phyloP scores from a whole-genome alignment of 1,140 invertebrate species.

The Episyrphus balteatus region DNA sequence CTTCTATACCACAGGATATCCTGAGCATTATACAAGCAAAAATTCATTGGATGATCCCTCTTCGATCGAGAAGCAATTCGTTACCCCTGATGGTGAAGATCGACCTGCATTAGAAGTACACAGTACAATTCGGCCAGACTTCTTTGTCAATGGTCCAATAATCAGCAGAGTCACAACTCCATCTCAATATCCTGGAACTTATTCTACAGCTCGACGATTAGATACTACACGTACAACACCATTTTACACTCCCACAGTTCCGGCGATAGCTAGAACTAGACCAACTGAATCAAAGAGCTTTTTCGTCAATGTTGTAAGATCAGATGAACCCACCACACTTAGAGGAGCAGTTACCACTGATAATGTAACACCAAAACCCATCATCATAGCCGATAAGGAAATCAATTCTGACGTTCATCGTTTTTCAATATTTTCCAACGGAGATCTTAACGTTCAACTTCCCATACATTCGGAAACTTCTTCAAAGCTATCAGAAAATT shows the following conservation, averaged over 20 bases:
- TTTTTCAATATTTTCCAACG: slow-evolving; percentile 5
- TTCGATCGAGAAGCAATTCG: no score
- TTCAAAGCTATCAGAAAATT: slow-evolving; percentile 7
- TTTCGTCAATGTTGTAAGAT: slow-evolving; percentile 19
- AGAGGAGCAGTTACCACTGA: slow-evolving; percentile 11
- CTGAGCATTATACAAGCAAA: no score
- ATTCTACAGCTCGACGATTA: slow-evolving; percentile 20
- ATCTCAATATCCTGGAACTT: slow-evolving; percentile 13
- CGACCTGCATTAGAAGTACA: no score
- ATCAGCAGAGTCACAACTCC: slow-evolving; percentile 14
- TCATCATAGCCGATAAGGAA: background rate
- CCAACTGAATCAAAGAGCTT: slow-evolving; percentile 22
- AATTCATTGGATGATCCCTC: no score
- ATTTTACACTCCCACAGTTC: slow-evolving; percentile 36
- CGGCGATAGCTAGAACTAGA: slow-evolving; percentile 27
- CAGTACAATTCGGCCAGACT: no score
- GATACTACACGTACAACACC: slow-evolving; percentile 31
- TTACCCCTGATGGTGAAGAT: no score
- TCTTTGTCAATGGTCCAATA: no score
- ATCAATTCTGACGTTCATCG: slow-evolving; percentile 7
- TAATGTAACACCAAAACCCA: background rate
- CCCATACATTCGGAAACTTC: slow-evolving; percentile 10
- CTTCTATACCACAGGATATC: no score
- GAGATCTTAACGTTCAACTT: slow-evolving; percentile 4
- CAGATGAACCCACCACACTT: slow-evolving; percentile 9